Base-by-base conservation (phyloP, 2,797 vertebrate species). In the Halcyon badia region DNA sequence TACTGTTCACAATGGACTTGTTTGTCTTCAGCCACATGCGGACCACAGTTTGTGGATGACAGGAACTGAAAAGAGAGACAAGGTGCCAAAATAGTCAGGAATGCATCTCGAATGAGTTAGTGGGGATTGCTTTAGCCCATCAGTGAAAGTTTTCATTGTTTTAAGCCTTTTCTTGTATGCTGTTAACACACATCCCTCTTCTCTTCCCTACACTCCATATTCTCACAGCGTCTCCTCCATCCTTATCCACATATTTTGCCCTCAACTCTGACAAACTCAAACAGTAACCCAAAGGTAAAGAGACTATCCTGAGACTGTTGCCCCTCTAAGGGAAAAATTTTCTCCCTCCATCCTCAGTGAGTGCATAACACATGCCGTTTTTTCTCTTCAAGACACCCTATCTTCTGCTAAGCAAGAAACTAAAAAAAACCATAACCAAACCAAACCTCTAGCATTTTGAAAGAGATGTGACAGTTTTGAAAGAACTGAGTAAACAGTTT, bases 381-480 rank as follows among this genome's bases (percentile, higher is more conserved):
- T 73, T 87, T 76, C 66, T 64, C 42, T n/a, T 82, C 64, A 66
- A 84, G 39, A 70, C 22, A 31, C 5, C n/a, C 14, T 79, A 18
- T 71, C 41, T 76, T 60, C 31, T 72, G 33, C 64, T 92, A 82
- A 83, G 33, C 3, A 31, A 92, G 42, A 58, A 85, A 76, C 18
- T 41, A 44, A 92, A 75, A 91, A 58, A 51, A 3, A 3, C 0
- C 30, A 49, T 61, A 75, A 83, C 65, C 46, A 75, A 96, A 93
- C 6, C 51, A 77, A 83, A 87, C 31, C 13, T 80, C 82, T 89
- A 77, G 61, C 60, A 68, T 91, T 95, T 95, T 88, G 79, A 94
- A 91, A 96, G 79, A 90, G 72, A 90, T 88, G 79, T 83, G 75
- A 92, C 61, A 31, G 69, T 90, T 93, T 90, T 84, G 95, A 97